Evolutionary conservation across 2,888 invertebrate genomes (phyloP), one percentile per base, ranked within the genome.

Genomic region (Morpho achilles): DNA sequence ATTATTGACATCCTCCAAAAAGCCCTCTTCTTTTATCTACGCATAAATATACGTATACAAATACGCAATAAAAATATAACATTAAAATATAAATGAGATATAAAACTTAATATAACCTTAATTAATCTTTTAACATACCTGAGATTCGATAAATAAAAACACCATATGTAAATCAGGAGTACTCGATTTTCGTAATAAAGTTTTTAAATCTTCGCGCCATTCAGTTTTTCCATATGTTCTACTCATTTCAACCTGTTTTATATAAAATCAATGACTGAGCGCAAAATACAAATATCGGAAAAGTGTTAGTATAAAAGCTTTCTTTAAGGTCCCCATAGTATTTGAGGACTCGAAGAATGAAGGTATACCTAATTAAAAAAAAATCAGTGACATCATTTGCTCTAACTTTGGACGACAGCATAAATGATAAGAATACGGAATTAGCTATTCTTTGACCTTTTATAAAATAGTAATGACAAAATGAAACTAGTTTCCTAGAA

Each of bases 151-250:
- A 76, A 98, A 98, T 3, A 98, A 88, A 77, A 98, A 98, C 1
- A 97, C 97, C 66, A 95, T 96, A 76, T 96, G 95, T 69, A 95
- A 92, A 69, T 98, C 98, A 0, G 95, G 94, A 10, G 95, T 93
- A 62, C 97, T 96, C 0, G 96, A 94, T 84, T 95, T 97, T 63
- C 92, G 92, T 53, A 98, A 80, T 65, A 98, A 94, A 47, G 87
- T 87, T 79, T 98, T 98, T 50, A 98, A 87, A 80, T 98, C 98
- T 79, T 98, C 98, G 69, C 96, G 94, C 97, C 98, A 98, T 76
- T 98, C 98, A 65, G 86, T 92, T 50, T 92, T 91, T 0, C 96
- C 95, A 79, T 98, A 98, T 45, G 94, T 94, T 76, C 97, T 94
- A 51, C 95, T 96, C 77, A 98, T 96, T 91, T 98, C 98, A 45